Base-by-base conservation (phyloP, 2,113 vertebrate genomes). In the Protobothrops mucrosquamatus region DNA sequence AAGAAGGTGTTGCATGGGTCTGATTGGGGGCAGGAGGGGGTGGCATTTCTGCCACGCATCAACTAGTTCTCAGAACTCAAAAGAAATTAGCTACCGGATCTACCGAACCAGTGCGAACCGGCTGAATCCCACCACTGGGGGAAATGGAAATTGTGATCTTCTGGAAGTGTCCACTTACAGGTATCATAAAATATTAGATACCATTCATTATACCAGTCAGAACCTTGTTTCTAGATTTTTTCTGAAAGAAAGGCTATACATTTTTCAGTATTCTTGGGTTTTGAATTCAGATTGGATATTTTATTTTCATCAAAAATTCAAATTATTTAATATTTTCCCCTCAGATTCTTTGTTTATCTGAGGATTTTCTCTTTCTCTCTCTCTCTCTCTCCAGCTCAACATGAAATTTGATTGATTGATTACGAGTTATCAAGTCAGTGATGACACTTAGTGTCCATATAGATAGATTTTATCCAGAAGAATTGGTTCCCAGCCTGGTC, bases 311-410 rank as follows among this genome's bases (percentile, higher is more conserved):
- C 18, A 39, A 74, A 81, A 54, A 69, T 74, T 29, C 51, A 90
- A 90, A 6, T 81, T 43, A 81, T 39, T 43, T 39, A 22, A 81
- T 86, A 23, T 86, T 20, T 52, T n/a, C 1, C 2, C 39, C 55
- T 46, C 14, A 51, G 54, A 74, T 43, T 88, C 18, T 6, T 3
- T 95, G 95, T 51, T 95, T 34, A 12, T 90, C 94, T 4, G 26
- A 95, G 93, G 8, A 86, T 69, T 6, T 3, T 15, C 3, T 64
- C 4, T 69, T 1, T 14, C 0, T n/a, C 3, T 0, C 55, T 56
- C 55, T 18, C 15, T 5, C 54, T 6, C 55, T 20, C 55, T 56
- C 18, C 4, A 43, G 74, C 7, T 81, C 74, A 81, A 39, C 18
- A 43, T 81, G 74, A 81, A 39, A 81, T 81, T 39, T 81, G 74